Evolutionary conservation across 2,113 vertebrate species (phyloP), one percentile per base, ranked within the genome.

Genomic region (Oreochromis tanganicae): DNA sequence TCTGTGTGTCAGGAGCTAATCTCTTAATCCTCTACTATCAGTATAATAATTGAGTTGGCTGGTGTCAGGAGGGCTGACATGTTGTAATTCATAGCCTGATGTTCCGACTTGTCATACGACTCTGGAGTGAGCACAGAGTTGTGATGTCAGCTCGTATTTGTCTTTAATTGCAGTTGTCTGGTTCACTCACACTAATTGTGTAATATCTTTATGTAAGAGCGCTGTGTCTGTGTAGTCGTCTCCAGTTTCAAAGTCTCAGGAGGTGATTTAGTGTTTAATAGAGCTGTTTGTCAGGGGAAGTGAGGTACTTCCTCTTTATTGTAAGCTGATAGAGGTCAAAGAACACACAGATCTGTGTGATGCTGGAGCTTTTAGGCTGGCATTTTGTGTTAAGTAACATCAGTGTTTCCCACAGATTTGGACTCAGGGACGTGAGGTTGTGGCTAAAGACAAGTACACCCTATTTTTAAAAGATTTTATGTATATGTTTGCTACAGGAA

Each of bases 1-100:
- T 73, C 85, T 54, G 34, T 12, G 55, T 78, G 59, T 89, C 85
- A 90, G 7, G 61, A 19, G 11, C 68, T 88, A 27, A 89, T 59
- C 88, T 66, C 43, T 5, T 84, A 89, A 90, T 91, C 89, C 83
- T 24, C 5, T 11, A 5, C 79, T 36, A 3, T 9, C 10, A 73
- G 36, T 82, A 24, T 4, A 34, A 36, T 2, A 48, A 81, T 54
- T 9, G 21, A 79, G 43, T 21, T 13, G 48, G 48, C 24, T 17
- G 5, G 10, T 38, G 8, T 38, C 73, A 68, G 38, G n/a, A 32
- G 54, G 52, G 46, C 7, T 1, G 9, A 17, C 14, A 10, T 16
- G 12, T 54, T 4, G 71, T 17, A 2, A 80, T 21, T 21, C 6
- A 27, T 34, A 14, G 7, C 27, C 32, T 57, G 11, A 8, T 27